Evolutionary conservation across 2,888 invertebrate species (phyloP).

Genomic region (Spialia ferax): DNA sequence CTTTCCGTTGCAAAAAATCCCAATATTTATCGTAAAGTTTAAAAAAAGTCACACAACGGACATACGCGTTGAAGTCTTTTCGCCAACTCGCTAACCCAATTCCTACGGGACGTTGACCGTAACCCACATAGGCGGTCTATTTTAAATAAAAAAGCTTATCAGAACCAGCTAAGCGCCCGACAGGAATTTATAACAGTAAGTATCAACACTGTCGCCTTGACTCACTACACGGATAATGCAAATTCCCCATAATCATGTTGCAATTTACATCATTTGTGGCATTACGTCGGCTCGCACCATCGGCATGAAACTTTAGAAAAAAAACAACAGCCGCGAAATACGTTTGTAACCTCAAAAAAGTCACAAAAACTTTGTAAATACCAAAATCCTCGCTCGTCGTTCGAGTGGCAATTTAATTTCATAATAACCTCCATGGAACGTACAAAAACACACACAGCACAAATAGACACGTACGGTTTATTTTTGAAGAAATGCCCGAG

Average conservation of each 20-base stretch:
- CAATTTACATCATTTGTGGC: conserved; percentile 73
- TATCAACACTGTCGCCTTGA: conserved; percentile 22
- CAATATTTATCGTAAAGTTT: conserved; percentile 9
- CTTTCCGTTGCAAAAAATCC: not conserved
- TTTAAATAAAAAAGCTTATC: conserved; percentile 53
- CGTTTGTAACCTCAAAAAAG: conserved; percentile 61
- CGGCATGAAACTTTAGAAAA: conserved; percentile 57
- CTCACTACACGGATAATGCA: conserved; percentile 27
- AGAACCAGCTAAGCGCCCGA: conserved; percentile 7
- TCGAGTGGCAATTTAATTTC: conserved; percentile 33
- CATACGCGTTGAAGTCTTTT: conserved; percentile 62
- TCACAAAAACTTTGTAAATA: conserved; percentile 62
- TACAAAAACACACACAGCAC: conserved; percentile 63
- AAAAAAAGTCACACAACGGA: conserved; percentile 17
- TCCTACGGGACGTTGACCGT: conserved; percentile 55
- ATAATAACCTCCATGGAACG: conserved; percentile 56
- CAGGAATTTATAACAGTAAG: conserved; percentile 26
- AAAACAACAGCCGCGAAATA: conserved; percentile 56
- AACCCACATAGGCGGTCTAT: conserved; percentile 57
- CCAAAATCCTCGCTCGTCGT: conserved; percentile 60
- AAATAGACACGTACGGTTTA: conserved; percentile 75
- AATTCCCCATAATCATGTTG: conserved; percentile 68
- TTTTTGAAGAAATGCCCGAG: conserved; percentile 69
- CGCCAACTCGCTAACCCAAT: conserved; percentile 53
- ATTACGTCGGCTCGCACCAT: conserved; percentile 56